A percentile compares a stretch with the other conserved stretches of the same genome.
Evolutionary conservation across 2,797 vertebrate species (phyloP).

Genomic region (Melanotaenia maccullochi): DNA sequence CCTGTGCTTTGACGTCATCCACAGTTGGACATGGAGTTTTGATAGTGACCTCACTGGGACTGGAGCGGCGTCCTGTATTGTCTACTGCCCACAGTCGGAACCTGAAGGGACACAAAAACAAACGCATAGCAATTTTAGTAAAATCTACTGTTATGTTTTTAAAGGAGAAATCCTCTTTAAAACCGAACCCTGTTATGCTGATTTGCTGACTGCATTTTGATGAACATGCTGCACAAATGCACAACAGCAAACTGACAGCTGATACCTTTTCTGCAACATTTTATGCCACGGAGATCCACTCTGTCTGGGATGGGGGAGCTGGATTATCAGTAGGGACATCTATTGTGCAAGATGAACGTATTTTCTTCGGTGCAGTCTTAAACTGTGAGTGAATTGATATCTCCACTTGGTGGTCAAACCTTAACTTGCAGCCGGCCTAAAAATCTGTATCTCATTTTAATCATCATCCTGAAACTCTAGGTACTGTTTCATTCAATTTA

Average conservation of each 20-base stretch:
- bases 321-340: constrained; percentile 14
- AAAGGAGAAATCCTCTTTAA: neutral
- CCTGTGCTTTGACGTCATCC: constrained; percentile 98
- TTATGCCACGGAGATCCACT: constrained; percentile 9
- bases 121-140: neutral
- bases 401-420: constrained; percentile 80
- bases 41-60: constrained; percentile 93
- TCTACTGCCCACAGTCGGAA: constrained; percentile 97
- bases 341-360: neutral
- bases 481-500: neutral
- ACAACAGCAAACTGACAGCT: constrained; percentile 11
- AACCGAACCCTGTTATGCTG: neutral
- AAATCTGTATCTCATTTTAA: neutral
- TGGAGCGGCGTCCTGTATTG: constrained; percentile 94
- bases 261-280: constrained; percentile 10
- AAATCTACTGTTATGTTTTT: constrained; percentile 1
- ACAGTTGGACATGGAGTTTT: constrained; percentile 96
- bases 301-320: constrained; percentile 9
- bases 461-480: neutral
- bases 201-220: neutral
- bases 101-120: constrained; percentile 75
- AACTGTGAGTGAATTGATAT: constrained; percentile 67
- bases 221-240: neutral
- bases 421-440: constrained; percentile 52
- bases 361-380: constrained; percentile 7